These are phyloP conservation scores for Panulirus ornatus DNA, from an alignment of 1,140 invertebrate genomes.

Conservation along the genomic window DNA sequence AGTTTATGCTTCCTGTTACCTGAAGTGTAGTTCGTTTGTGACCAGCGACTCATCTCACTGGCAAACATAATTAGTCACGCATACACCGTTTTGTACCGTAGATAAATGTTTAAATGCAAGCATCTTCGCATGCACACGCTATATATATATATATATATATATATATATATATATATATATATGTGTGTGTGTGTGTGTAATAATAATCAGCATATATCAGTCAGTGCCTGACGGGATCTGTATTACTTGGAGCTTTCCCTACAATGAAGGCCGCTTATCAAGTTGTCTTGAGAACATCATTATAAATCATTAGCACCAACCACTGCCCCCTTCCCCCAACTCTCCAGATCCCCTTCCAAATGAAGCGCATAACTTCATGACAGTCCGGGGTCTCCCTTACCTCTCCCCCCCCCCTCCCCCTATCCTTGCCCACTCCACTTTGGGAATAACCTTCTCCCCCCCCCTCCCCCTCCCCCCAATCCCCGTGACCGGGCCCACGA, in stretches of 20 bases:
- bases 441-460: not conserved
- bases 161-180: conserved; percentile 41
- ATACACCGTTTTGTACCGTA: too few species aligned
- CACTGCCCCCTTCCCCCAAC: not conserved
- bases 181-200: not conserved
- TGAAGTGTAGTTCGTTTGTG: not conserved
- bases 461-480: conserved; percentile 1
- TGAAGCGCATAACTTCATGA: not conserved
- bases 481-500: conserved; percentile 3
- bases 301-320: not conserved
- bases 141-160: not conserved
- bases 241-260: too few species aligned
- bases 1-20: too few species aligned
- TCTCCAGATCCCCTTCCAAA: not conserved
- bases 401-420: not conserved
- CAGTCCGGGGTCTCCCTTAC: not conserved
- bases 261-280: not conserved
- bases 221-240: too few species aligned
- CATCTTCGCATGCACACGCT: too few species aligned
- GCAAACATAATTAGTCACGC: not conserved
- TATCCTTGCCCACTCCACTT: not conserved
- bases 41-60: not conserved
- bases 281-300: not conserved
- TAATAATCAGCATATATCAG: not conserved
- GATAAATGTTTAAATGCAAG: too few species aligned